These are phyloP conservation scores for Isotomurus palustris DNA, from an alignment of 2,888 invertebrate genomes.

Conservation along the genomic window DNA sequence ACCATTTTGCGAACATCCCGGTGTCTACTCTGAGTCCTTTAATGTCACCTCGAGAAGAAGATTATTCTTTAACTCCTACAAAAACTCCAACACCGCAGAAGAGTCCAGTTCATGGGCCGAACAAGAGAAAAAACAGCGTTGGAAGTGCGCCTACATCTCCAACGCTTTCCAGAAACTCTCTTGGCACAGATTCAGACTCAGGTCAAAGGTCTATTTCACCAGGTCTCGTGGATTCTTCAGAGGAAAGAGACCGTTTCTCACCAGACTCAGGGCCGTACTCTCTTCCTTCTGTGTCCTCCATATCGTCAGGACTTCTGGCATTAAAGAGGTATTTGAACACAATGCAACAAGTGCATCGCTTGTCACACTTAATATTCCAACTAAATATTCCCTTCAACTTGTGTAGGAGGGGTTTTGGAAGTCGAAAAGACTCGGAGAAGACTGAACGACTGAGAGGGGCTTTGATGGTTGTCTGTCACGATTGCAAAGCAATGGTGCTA, in stretches of 20 bases:
- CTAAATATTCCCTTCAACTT: too few relatives aligned
- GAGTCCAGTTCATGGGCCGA: constrained; percentile 47
- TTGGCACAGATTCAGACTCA: constrained; percentile 35
- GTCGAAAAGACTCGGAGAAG: constrained; percentile 55
- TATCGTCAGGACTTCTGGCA: constrained; percentile 44
- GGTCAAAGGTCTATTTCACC: constrained; percentile 43
- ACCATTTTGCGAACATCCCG: constrained; percentile 90
- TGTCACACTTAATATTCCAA: too few relatives aligned
- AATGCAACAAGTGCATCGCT: too few relatives aligned
- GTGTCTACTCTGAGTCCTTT: constrained; percentile 75
- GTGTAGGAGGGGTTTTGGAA: constrained; percentile 62
- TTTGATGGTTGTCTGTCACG: constrained; percentile 86
- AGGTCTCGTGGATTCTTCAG: constrained; percentile 37
- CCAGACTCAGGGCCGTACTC: constrained; percentile 43
- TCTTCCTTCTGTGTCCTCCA: constrained; percentile 44
- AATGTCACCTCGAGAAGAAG: constrained; percentile 50
- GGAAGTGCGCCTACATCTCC: constrained; percentile 55
- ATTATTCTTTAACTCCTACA: too few relatives aligned
- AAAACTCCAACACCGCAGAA: constrained; percentile 57
- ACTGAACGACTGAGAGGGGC: constrained; percentile 55
- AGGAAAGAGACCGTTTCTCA: constrained; percentile 40
- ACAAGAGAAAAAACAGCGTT: constrained; percentile 50
- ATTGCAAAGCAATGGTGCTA: constrained; percentile 82
- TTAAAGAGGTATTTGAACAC: constrained; percentile 45
- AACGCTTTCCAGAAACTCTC: constrained; percentile 46